Base-by-base conservation (phyloP, 2,797 vertebrate genomes). In the Sparus aurata region DNA sequence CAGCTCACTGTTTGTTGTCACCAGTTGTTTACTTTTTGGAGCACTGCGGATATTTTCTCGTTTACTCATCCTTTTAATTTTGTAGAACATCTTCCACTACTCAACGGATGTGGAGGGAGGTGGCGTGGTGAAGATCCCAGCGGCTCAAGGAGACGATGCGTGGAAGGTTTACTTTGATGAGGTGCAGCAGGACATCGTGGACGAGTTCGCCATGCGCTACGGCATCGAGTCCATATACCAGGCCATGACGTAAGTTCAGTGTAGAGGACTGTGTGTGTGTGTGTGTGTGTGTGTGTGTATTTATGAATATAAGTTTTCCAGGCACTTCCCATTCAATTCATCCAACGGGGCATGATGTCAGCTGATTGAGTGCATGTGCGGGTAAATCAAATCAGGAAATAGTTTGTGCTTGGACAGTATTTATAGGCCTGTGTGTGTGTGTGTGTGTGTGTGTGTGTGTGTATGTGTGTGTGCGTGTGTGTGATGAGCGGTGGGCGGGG, bases 161-260 rank as follows among this genome's bases (percentile, higher is more conserved):
- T 99, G 98, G 98, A 99, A 98, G 86, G 97, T 99, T 76, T 99
- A 98, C 92, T 99, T 97, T 60, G 98, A 99, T 25, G 98, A 99
- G 78, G 92, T 97, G 67, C 96, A 96, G 64, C 98, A 99, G 92
- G 98, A 99, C 46, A 95, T 99, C 0, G 98, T 97, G 88, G 98
- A 99, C 43, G 98, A 99, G 93, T 99, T 99, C 57, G 97, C 98
- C 58, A 99, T 99, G 96, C 97, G 98, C 75, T 99, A 99, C 0
- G 98, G 98, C 77, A 94, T 99, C 3, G 98, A 99, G 80, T 97
- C 96, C 46, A 99, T 99, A 87, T 99, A 99, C 92, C 98, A 99
- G 90, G 98, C 98, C 87, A 99, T 99, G 98, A 99, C 96, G 98
- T 99, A 94, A 97, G 98, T 80, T n/a, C n/a, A 30, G 46, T 2